These are phyloP conservation scores for Galeopterus variegatus DNA, from an alignment of 2,113 vertebrate genomes.

Conservation along the genomic window DNA sequence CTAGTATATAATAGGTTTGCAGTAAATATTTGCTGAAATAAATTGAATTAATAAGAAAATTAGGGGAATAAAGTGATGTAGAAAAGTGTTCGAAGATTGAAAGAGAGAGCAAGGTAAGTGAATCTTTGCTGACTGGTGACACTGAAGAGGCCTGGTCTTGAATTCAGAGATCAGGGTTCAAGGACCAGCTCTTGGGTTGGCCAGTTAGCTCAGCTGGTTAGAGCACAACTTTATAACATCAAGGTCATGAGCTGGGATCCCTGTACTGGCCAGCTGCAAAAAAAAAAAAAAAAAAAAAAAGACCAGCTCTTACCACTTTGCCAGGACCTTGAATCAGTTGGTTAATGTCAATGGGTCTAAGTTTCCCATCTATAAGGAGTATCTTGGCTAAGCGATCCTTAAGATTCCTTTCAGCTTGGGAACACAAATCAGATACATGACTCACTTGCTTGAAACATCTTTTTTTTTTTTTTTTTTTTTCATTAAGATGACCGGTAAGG, in stretches of 20 bases:
- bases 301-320: not conserved
- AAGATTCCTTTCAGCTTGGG: not conserved
- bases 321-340: not conserved
- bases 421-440: not conserved
- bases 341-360: not conserved
- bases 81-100: not conserved
- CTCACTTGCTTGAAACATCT: not conserved
- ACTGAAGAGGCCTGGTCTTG: not conserved
- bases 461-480: not conserved
- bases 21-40: not conserved
- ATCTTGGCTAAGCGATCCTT: not conserved
- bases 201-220: too few species aligned
- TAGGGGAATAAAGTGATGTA: not conserved
- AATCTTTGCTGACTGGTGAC: not conserved
- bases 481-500: too few species aligned
- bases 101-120: not conserved
- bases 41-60: conserved; percentile 22
- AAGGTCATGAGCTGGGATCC: too few species aligned
- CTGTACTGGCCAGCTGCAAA: too few species aligned
- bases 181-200: not conserved
- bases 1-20: not conserved
- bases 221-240: too few species aligned
- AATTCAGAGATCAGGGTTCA: not conserved
- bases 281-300: not conserved
- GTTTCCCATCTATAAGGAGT: not conserved